These are phyloP conservation scores for Spilarctia lutea DNA, from an alignment of 2,888 invertebrate genomes.

Conservation along the genomic window DNA sequence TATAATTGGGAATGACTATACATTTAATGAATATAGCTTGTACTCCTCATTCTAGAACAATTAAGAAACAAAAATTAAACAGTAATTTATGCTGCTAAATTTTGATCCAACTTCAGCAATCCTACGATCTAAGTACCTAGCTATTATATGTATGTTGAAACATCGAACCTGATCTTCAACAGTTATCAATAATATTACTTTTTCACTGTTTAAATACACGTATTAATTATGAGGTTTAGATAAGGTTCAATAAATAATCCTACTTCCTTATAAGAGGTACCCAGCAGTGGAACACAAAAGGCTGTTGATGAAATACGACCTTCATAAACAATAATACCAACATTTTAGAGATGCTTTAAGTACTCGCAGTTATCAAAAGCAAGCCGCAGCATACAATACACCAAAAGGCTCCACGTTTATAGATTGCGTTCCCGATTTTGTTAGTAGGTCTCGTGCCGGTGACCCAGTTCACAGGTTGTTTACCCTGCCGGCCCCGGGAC, in stretches of 20 bases:
- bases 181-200: background rate
- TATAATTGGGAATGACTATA: too few relatives aligned
- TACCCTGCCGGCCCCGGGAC: slow-evolving; percentile 33
- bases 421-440: slow-evolving; percentile 59
- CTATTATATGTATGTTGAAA: background rate
- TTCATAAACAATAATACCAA: background rate
- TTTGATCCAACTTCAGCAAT: background rate
- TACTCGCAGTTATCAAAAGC: slow-evolving; percentile 5
- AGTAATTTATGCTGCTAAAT: background rate
- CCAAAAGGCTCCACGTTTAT: slow-evolving; percentile 27
- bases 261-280: too few relatives aligned
- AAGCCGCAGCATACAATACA: slow-evolving; percentile 10
- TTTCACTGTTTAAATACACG: background rate
- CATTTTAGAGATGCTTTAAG: background rate
- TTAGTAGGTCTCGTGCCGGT: slow-evolving; percentile 60
- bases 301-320: background rate
- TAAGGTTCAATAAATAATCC: background rate
- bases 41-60: too few relatives aligned
- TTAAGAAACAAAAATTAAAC: background rate
- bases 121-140: too few relatives aligned
- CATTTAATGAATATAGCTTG: too few relatives aligned
- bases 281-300: background rate
- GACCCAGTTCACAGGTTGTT: slow-evolving; percentile 69
- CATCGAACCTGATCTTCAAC: background rate
- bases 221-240: background rate